Percentiles rank a stretch among this genome's conserved stretches.
phyloP scores from a whole-genome alignment of 2,797 vertebrate species.

The Tadarida brasiliensis region DNA sequence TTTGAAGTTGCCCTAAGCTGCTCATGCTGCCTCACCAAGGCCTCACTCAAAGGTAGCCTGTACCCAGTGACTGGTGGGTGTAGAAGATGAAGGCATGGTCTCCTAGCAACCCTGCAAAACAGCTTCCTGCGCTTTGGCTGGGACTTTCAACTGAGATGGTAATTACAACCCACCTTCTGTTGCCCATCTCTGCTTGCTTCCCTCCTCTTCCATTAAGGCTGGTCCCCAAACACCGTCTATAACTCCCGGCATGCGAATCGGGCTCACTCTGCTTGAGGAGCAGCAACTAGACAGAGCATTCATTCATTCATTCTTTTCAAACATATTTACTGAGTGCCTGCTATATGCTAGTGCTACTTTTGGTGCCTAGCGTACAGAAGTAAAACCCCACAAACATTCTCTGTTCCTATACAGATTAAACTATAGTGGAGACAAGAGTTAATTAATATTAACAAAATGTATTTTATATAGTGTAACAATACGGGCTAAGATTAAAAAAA shows the following conservation, averaged over 20 bases:
- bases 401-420: neutral
- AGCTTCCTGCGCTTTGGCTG: accelerated
- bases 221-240: neutral
- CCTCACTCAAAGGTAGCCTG: no score
- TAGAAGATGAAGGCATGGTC: accelerated
- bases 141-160: neutral
- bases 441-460: neutral
- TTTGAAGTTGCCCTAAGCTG: neutral
- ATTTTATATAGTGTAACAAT: neutral
- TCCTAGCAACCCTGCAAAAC: no score
- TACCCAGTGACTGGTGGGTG: accelerated
- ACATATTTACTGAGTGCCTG: neutral
- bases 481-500: neutral
- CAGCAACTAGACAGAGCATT: neutral
- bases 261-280: neutral
- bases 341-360: neutral
- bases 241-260: neutral
- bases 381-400: neutral
- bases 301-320: neutral
- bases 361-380: neutral
- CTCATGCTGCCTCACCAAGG: neutral
- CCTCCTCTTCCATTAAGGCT: neutral
- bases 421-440: neutral
- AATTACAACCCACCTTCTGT: no score
- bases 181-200: neutral